Base-by-base conservation (phyloP, 2,888 invertebrate genomes). In the Drosophila borealis region DNA sequence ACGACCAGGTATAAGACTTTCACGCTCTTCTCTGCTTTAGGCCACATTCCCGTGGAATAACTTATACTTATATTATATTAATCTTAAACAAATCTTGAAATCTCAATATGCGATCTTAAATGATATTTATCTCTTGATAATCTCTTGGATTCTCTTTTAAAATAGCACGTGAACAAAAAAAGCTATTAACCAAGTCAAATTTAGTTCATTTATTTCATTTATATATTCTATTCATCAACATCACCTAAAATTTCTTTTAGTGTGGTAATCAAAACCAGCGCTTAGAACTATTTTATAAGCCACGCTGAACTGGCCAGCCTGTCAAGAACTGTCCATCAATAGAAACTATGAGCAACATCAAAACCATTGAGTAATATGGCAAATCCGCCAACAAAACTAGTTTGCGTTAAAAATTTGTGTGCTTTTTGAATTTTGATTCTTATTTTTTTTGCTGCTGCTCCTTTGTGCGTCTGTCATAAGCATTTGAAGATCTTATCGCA, bases 371-470 rank as follows among this genome's bases (percentile, higher is more conserved):
- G 73, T 79, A 80, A 88, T 82, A 70, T 80, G 54, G 59, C 74
- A 79, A 78, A 84, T 89, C 84, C 79, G 82, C 63, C 33, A 78
- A 64, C 54, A 65, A 79, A 85, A 85, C 84, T 60, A 62, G 89
- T 89, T 85, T 29, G 29, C 8, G 8, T 25, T 25, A 25, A 6
- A 25, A 25, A 8, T 87, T 19, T 48, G 14, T 29, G 11, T 39
- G 25, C 10, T 61, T 61, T 17, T 14, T 36, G 29, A 36, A 21
- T 44, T 55, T 62, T 46, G 1, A 51, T 11, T 25, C 25, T 6
- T 41, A 55, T 44, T 14, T 51, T 25, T 44, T 21, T 34, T 44
- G 21, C 44, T 51, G 19, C 25, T 57, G 29, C 14, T 8, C 13
- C 21, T 49, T 66, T 61, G 37, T 54, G 56, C 33, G 41, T 19